Base-by-base conservation (phyloP, 2,888 invertebrate species). In the Rosalia funebris region DNA sequence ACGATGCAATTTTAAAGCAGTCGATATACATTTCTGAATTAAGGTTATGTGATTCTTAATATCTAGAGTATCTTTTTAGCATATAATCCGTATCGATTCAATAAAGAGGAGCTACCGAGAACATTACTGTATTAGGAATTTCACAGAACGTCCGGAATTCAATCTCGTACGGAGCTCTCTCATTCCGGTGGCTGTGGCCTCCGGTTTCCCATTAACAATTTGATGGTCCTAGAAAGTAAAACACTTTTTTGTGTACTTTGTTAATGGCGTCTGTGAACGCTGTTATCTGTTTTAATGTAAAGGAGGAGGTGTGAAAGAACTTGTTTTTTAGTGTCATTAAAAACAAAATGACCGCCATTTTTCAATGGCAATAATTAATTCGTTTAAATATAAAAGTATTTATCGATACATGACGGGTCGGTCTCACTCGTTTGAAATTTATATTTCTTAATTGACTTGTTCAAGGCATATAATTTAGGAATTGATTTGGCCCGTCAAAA, bases 381-480 rank as follows among this genome's bases (percentile, higher is more conserved):
- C 74, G 75, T 76, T 77, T 77, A 68, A 74, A 75, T 77, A 76
- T 72, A 74, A 73, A 75, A 73, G 71, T 70, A 73, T 75, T 76
- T 75, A 75, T 74, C 72, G 70, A 66, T 63, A 72, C 71, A 71
- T 66, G 71, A 68, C 68, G 62, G 48, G 64, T 66, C 65, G 72
- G 70, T 65, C 60, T 65, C 57, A 52, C 50, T 60, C 66, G 65
- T 68, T 71, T 66, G 64, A 69, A 69, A 67, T 66, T 62, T 65
- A 65, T 69, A 67, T 61, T 60, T 58, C 57, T 67, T 71, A 68
- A 72, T 71, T 74, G 72, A 72, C 70, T 68, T 68, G 72, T 72
- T 65, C 61, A 54, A 47, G 47, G 60, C 50, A 14, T 52, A 48
- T 58, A 52, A 68, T 63, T 62, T 44, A 52, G 42, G 57, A 60